These are phyloP conservation scores for Microtus pennsylvanicus DNA, from an alignment of 2,113 vertebrate genomes.

Conservation along the genomic window DNA sequence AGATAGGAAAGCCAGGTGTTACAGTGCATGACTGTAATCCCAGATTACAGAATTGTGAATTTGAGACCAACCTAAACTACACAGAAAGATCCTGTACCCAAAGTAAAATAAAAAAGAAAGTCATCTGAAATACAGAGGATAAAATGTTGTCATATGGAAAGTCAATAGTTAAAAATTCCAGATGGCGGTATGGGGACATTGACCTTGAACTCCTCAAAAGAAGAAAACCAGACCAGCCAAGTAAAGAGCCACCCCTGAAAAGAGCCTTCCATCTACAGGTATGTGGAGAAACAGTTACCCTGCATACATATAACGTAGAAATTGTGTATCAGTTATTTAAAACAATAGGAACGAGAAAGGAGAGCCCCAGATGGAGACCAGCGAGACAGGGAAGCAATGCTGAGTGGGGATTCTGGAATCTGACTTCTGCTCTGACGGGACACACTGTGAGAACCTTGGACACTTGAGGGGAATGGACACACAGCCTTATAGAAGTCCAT, in stretches of 20 bases:
- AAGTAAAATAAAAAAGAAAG: background rate
- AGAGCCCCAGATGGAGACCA: background rate
- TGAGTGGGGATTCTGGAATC: background rate
- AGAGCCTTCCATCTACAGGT: background rate
- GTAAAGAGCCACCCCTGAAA: background rate
- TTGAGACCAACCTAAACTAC: background rate
- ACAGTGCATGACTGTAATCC: too few relatives aligned
- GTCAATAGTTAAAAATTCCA: background rate
- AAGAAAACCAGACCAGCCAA: background rate
- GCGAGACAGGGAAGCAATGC: background rate
- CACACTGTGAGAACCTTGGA: background rate
- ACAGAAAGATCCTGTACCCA: background rate
- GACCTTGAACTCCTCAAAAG: background rate
- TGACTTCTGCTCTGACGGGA: background rate
- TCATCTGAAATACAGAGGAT: background rate
- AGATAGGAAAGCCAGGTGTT: background rate
- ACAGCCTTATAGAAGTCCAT: background rate
- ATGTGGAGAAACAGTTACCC: fast-evolving
- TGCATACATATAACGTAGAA: background rate
- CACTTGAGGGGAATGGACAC: background rate
- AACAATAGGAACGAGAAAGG: background rate
- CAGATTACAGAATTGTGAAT: background rate
- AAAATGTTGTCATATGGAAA: background rate
- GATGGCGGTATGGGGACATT: background rate
- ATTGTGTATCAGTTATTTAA: background rate